Conservation (phyloP, 2,797 vertebrate species). For the Caiman crocodilus region DNA sequence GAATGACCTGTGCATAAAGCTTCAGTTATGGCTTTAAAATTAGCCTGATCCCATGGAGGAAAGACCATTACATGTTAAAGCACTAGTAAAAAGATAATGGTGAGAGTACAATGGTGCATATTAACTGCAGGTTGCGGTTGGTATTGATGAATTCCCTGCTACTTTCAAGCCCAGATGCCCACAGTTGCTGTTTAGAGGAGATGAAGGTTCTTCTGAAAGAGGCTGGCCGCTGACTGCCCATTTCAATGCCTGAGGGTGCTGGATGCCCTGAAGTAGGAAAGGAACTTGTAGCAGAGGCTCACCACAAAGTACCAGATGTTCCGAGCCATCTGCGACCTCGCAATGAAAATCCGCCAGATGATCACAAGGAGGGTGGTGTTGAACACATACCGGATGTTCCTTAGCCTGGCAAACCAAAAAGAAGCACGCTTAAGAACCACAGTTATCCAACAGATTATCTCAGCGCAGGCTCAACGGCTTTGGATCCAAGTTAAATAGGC, state of each 20-base stretch:
- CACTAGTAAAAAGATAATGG: slow-evolving; percentile 50
- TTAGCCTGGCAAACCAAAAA: slow-evolving; percentile 83
- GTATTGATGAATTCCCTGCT: slow-evolving; percentile 52
- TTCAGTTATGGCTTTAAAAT: slow-evolving; percentile 68
- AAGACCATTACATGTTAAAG: slow-evolving; percentile 55
- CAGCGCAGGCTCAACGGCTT: neutral
- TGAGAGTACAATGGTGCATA: slow-evolving; percentile 33
- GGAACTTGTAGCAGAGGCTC: slow-evolving; percentile 96
- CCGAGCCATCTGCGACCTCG: slow-evolving; percentile 94
- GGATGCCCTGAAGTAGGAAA: slow-evolving; percentile 94
- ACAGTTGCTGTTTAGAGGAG: slow-evolving; percentile 63
- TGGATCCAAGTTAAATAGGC: neutral
- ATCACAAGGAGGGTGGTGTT: slow-evolving; percentile 92
- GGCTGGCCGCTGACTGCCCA: neutral
- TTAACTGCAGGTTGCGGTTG: slow-evolving; percentile 45
- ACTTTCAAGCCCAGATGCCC: slow-evolving; percentile 59
- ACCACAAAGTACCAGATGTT: slow-evolving; percentile 98
- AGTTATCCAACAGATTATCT: neutral
- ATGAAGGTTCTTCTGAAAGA: slow-evolving; percentile 61
- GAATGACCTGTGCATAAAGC: slow-evolving; percentile 52
- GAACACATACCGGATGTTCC: slow-evolving; percentile 94
- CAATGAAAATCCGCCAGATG: slow-evolving; percentile 95
- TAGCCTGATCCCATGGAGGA: slow-evolving; percentile 37
- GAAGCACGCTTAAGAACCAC: neutral
- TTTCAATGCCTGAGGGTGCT: slow-evolving; percentile 86